A percentile compares a stretch with the other conserved stretches of the same genome.
Evolutionary conservation across 2,888 invertebrate species (phyloP).

Genomic region (Scrobipalpa costella): DNA sequence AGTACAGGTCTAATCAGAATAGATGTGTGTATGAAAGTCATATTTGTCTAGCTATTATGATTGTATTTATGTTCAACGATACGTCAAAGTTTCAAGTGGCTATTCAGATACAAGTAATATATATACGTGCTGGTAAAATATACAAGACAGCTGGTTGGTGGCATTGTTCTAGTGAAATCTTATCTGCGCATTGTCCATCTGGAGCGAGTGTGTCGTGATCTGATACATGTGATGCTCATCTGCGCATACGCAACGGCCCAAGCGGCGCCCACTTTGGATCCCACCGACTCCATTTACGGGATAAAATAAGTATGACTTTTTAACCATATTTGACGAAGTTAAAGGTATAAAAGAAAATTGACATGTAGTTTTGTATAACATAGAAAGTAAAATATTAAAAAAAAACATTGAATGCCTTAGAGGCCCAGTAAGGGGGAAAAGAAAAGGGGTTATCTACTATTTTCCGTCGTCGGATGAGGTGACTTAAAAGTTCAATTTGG

Average conservation of each 20-base stretch:
- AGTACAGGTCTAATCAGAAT: background rate
- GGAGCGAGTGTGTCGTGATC: conserved; percentile 43
- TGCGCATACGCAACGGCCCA: conserved; percentile 29
- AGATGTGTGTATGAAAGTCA: background rate
- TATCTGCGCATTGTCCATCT: conserved; percentile 64
- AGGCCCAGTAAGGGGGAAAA: no score
- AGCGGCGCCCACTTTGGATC: conserved; percentile 21
- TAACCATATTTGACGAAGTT: no score
- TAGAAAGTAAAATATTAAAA: no score
- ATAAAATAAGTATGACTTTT: background rate
- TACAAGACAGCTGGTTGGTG: conserved; percentile 36
- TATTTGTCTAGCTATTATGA: background rate
- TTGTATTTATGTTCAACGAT: background rate
- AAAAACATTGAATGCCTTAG: no score
- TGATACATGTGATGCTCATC: conserved; percentile 41
- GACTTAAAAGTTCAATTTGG: no score
- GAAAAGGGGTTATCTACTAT: no score
- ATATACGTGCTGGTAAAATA: conserved; percentile 11
- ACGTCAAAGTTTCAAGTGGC: conserved; percentile 12
- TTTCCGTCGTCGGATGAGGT: no score
- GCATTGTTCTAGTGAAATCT: conserved; percentile 67
- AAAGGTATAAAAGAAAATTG: background rate
- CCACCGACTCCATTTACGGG: conserved; percentile 13
- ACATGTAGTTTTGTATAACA: no score
- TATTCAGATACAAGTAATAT: background rate